These are phyloP conservation scores for Palloptera scutellata DNA, from an alignment of 2,888 invertebrate species.

Conservation along the genomic window DNA sequence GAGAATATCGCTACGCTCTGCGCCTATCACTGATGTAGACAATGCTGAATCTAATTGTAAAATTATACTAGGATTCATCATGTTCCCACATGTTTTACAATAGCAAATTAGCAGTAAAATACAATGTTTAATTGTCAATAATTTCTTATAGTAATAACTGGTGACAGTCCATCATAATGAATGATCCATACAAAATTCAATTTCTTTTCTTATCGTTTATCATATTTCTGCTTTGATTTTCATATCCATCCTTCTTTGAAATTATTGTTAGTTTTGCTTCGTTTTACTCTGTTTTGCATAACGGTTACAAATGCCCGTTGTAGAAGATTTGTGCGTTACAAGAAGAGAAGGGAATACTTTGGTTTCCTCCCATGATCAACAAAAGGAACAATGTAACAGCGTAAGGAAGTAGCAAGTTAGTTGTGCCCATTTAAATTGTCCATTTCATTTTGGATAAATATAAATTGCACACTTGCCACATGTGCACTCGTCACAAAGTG, in stretches of 20 bases:
- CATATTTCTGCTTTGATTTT: conserved; percentile 22
- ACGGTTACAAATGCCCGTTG: conserved; percentile 2
- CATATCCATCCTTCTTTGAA: conserved; percentile 3
- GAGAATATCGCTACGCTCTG: too few species aligned
- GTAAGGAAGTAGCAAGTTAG: conserved; percentile 60
- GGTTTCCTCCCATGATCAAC: conserved; percentile 16
- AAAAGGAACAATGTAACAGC: conserved; percentile 38
- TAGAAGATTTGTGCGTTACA: conserved; percentile 10
- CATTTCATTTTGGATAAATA: conserved; percentile 15
- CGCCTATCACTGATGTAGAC: too few species aligned
- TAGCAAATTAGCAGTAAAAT: too few species aligned
- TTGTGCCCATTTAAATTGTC: conserved; percentile 52
- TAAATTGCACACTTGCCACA: too few species aligned
- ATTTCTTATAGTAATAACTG: too few species aligned
- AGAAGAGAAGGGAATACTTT: conserved; percentile 7
- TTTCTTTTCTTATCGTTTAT: conserved; percentile 3
- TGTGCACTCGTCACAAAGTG: too few species aligned
- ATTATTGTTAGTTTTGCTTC: too few species aligned
- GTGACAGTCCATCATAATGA: conserved; percentile 60
- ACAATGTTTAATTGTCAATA: too few species aligned
- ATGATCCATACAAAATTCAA: conserved; percentile 58
- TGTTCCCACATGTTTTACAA: too few species aligned
- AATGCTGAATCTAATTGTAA: too few species aligned
- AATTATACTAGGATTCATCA: too few species aligned
- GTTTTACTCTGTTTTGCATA: too few species aligned